Conservation (phyloP, 2,113 vertebrate genomes). For the Malurus melanocephalus region DNA sequence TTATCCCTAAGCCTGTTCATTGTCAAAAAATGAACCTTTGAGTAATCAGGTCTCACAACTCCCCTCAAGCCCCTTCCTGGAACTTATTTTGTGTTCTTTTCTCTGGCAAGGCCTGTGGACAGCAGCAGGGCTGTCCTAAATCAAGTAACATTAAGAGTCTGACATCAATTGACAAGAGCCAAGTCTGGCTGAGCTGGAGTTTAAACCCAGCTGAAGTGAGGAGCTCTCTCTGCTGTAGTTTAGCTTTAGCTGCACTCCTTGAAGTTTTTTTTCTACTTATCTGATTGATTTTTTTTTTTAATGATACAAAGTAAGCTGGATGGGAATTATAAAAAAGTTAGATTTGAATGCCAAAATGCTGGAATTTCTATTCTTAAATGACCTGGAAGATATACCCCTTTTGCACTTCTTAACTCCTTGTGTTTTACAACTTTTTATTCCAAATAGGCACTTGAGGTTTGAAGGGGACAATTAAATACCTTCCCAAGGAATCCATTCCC, state of each 20-base stretch:
- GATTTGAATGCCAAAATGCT: not conserved
- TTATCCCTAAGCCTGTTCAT: slow-evolving; percentile 55
- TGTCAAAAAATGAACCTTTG: slow-evolving; percentile 56
- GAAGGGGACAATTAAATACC: not conserved
- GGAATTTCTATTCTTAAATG: not conserved
- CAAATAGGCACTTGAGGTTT: not conserved
- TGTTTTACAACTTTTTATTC: not conserved
- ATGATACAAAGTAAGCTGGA: not conserved
- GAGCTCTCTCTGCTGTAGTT: not conserved
- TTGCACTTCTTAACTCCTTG: not conserved
- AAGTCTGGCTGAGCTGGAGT: slow-evolving; percentile 31
- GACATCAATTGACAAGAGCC: slow-evolving; percentile 57
- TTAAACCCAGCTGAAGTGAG: slow-evolving; percentile 21
- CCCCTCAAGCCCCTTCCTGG: slow-evolving; percentile 40
- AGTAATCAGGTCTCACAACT: slow-evolving; percentile 44
- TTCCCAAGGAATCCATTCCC: not conserved
- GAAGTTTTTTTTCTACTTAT: not conserved
- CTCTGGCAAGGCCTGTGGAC: slow-evolving; percentile 58
- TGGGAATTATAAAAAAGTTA: not conserved
- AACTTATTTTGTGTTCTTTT: slow-evolving; percentile 49
- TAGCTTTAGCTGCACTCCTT: not conserved
- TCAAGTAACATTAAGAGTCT: slow-evolving; percentile 49
- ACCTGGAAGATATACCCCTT: not conserved
- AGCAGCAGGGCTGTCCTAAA: slow-evolving; percentile 58
- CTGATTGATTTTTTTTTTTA: not conserved